A percentile compares a stretch with the other conserved stretches of the same genome.
Evolutionary conservation across 2,113 vertebrate species (phyloP).

Genomic region (Sebastes schlegelii): DNA sequence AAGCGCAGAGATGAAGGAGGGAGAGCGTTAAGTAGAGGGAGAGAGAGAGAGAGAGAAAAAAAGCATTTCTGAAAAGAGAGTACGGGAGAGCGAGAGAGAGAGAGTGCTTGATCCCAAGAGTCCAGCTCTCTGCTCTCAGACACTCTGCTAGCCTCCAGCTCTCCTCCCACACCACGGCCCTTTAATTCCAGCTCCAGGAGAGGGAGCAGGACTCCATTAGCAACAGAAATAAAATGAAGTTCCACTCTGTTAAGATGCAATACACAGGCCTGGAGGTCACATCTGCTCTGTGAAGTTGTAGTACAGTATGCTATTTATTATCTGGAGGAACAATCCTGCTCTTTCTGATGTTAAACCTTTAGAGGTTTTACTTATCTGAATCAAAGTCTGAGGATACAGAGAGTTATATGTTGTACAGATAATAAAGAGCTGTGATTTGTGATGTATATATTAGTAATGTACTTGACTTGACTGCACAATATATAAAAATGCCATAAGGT

Average conservation of each 20-base stretch:
- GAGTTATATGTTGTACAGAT: background rate
- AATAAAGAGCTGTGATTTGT: background rate
- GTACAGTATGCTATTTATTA: slow-evolving; percentile 1
- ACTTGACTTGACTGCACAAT: background rate
- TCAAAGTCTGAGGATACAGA: background rate
- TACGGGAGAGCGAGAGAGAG: background rate
- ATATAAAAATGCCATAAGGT: background rate
- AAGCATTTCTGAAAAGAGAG: slow-evolving; percentile 19
- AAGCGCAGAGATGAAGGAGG: slow-evolving; percentile 21
- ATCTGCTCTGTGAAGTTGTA: background rate
- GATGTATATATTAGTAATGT: background rate
- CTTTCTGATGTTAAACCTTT: background rate
- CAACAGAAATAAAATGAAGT: slow-evolving; percentile 32
- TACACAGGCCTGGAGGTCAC: background rate
- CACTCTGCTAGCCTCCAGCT: slow-evolving; percentile 27
- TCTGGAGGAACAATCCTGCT: background rate
- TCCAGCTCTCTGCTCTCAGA: slow-evolving; percentile 52
- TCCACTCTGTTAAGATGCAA: slow-evolving; percentile 17
- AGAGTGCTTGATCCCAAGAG: slow-evolving; percentile 44
- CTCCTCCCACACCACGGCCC: slow-evolving; percentile 34
- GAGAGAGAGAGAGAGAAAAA: background rate
- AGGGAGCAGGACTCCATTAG: slow-evolving; percentile 60
- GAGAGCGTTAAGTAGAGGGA: background rate
- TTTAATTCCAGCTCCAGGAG: slow-evolving; percentile 44
- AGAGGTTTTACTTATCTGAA: background rate